These are phyloP conservation scores for Leptodactylus fallax DNA, from an alignment of 2,797 vertebrate species.

Conservation along the genomic window DNA sequence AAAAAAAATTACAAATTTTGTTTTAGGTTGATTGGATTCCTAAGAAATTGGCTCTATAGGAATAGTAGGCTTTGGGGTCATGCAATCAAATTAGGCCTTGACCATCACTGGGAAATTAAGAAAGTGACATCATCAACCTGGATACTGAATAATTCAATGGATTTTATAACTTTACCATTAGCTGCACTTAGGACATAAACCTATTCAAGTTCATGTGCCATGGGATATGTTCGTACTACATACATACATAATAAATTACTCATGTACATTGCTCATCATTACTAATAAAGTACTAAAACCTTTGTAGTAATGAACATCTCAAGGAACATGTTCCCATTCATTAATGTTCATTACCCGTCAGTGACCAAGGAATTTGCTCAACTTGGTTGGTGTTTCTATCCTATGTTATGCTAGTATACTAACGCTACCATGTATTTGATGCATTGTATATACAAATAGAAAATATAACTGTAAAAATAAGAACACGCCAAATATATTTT, in stretches of 20 bases:
- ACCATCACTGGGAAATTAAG: too few relatives aligned
- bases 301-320: slow-evolving; percentile 32
- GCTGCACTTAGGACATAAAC: not conserved
- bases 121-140: too few relatives aligned
- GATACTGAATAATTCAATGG: too few relatives aligned
- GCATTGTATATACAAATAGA: not conserved
- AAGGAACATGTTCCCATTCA: slow-evolving; percentile 29
- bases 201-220: not conserved
- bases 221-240: not conserved
- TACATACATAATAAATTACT: not conserved
- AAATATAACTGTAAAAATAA: not conserved
- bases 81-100: not conserved
- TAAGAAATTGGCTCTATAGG: not conserved
- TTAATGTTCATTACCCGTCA: slow-evolving; percentile 1
- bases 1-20: too few relatives aligned
- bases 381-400: not conserved
- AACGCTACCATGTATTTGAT: not conserved
- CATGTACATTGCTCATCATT: not conserved
- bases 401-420: not conserved
- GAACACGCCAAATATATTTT: not conserved
- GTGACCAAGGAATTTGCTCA: not conserved
- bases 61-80: not conserved
- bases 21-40: not conserved
- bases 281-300: not conserved
- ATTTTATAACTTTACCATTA: too few relatives aligned